A percentile compares a stretch with the other conserved stretches of the same genome.
These are phyloP conservation scores for Urosaurus nigricauda DNA, from an alignment of 2,797 vertebrate genomes.

Conservation along the genomic window DNA sequence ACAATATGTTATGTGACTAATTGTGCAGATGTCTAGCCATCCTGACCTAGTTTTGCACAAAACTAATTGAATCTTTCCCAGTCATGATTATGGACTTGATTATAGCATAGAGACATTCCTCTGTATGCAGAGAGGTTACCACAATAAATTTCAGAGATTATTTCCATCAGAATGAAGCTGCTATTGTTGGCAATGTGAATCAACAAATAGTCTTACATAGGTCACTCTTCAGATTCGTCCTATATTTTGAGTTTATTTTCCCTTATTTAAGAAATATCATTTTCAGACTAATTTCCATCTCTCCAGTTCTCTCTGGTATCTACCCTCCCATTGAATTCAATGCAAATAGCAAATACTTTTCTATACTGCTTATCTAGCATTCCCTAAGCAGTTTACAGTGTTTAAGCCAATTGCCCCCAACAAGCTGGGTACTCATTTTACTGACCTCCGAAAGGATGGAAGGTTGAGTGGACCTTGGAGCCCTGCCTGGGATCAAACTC, in stretches of 20 bases:
- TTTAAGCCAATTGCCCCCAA: too few relatives aligned
- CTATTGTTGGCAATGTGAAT: not conserved
- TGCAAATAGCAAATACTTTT: too few relatives aligned
- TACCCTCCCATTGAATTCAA: not conserved
- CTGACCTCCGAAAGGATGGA: too few relatives aligned
- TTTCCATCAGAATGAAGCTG: not conserved
- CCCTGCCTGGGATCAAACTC: too few relatives aligned
- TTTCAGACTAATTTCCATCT: not conserved
- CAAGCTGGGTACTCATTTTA: too few relatives aligned
- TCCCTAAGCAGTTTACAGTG: too few relatives aligned
- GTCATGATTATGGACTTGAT: slow-evolving; percentile 15
- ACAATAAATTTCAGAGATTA: not conserved
- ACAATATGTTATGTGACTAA: slow-evolving; percentile 7
- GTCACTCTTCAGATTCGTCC: not conserved
- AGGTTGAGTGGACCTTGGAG: too few relatives aligned
- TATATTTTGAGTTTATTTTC: not conserved
- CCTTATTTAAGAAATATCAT: not conserved
- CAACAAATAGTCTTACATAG: not conserved
- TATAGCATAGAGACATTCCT: not conserved
- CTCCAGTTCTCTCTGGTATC: not conserved
- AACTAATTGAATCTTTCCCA: slow-evolving; percentile 16
- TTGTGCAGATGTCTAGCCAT: slow-evolving; percentile 11
- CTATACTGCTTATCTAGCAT: too few relatives aligned
- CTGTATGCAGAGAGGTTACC: not conserved
- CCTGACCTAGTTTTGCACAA: slow-evolving; percentile 16